Conservation (phyloP, 2,888 invertebrate genomes). For the Drosophila mimica region DNA sequence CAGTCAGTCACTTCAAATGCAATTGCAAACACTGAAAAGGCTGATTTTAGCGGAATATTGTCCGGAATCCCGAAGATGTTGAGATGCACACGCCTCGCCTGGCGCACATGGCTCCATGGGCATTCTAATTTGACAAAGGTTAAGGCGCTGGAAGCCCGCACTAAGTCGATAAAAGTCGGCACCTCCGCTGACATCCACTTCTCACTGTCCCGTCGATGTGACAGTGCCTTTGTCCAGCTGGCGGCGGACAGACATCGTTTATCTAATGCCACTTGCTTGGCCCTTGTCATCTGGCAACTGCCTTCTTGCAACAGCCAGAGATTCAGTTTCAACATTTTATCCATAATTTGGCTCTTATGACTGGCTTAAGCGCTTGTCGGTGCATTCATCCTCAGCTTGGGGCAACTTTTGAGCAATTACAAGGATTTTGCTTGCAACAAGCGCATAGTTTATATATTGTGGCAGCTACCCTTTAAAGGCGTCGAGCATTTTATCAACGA, state of each 20-base stretch:
- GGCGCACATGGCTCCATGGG: slow-evolving; percentile 10
- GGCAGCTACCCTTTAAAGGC: slow-evolving; percentile 21
- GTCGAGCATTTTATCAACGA: slow-evolving; percentile 30
- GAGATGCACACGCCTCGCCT: slow-evolving; percentile 29
- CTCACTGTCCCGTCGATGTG: slow-evolving; percentile 7
- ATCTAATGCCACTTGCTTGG: slow-evolving; percentile 25
- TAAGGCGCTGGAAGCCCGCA: slow-evolving; percentile 30
- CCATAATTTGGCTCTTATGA: slow-evolving; percentile 14
- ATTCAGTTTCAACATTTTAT: slow-evolving; percentile 11
- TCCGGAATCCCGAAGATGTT: background rate
- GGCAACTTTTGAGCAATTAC: slow-evolving; percentile 55
- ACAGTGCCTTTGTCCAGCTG: slow-evolving; percentile 1
- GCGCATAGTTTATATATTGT: slow-evolving; percentile 63
- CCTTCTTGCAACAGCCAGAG: slow-evolving; percentile 1
- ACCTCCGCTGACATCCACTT: slow-evolving; percentile 28
- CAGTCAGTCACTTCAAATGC: slow-evolving; percentile 48
- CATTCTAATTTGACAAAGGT: slow-evolving; percentile 52
- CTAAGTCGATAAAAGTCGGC: slow-evolving; percentile 55
- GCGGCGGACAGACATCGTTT: slow-evolving; percentile 16
- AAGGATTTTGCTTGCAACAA: slow-evolving; percentile 48
- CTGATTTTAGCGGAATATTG: slow-evolving; percentile 1
- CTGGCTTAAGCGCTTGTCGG: slow-evolving; percentile 12
- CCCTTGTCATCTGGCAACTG: slow-evolving; percentile 25
- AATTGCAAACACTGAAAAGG: slow-evolving; percentile 48
- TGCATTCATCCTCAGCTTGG: slow-evolving; percentile 4